Evolutionary conservation across 2,888 invertebrate species (phyloP).

Genomic region (Megamerina dolium): DNA sequence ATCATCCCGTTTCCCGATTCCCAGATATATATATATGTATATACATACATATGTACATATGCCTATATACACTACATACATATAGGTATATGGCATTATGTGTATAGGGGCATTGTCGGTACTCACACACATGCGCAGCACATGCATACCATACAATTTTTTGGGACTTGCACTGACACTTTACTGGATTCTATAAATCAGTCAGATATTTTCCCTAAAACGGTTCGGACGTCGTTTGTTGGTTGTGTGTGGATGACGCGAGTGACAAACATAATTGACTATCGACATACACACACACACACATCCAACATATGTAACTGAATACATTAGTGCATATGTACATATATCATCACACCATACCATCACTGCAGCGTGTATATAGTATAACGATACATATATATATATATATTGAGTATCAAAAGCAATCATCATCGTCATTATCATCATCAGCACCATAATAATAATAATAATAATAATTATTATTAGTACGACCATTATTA

Average conservation of each 20-base stretch:
- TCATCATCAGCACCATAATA: too few species aligned
- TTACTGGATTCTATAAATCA: constrained; percentile 28
- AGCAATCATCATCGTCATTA: too few species aligned
- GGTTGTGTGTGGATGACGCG: too few species aligned
- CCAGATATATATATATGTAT: constrained; percentile 12
- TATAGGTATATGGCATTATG: constrained; percentile 6
- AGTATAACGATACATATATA: not conserved
- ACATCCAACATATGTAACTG: too few species aligned
- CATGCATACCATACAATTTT: too few species aligned
- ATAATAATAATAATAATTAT: too few species aligned
- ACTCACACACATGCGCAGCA: too few species aligned
- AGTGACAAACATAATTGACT: too few species aligned
- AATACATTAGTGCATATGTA: not conserved
- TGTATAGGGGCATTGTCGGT: too few species aligned
- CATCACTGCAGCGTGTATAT: too few species aligned
- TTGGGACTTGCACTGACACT: constrained; percentile 27
- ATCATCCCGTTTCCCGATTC: constrained; percentile 23
- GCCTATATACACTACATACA: too few species aligned
- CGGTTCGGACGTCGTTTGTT: constrained; percentile 42
- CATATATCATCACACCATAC: not conserved
- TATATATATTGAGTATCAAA: constrained; percentile 1
- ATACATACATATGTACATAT: not conserved
- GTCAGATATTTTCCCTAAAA: constrained; percentile 47
- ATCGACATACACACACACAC: not conserved
- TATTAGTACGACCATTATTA: too few species aligned